phyloP scores from a whole-genome alignment of 2,797 vertebrate species.

The Thaleichthys pacificus region DNA sequence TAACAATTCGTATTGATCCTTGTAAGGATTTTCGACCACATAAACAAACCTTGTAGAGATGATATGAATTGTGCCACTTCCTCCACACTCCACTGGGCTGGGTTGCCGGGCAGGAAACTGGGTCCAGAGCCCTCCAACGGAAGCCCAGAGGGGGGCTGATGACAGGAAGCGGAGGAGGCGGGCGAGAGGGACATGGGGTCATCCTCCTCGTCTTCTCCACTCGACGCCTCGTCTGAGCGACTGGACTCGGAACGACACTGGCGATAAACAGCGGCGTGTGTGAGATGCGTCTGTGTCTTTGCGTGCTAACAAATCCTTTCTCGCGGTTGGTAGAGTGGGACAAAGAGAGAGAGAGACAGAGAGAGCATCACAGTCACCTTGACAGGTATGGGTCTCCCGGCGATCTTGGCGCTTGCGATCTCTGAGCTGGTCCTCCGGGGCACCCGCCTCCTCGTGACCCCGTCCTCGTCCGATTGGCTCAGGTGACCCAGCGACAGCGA shows the following conservation, averaged over 20 bases:
- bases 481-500: conserved; percentile 31
- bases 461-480: conserved; percentile 75
- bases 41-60: conserved; percentile 86
- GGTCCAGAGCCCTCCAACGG: conserved; percentile 72
- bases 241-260: conserved; percentile 90
- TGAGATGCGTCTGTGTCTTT: neutral
- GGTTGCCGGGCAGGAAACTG: conserved; percentile 81
- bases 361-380: conserved; percentile 62
- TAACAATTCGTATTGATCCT: neutral
- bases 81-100: conserved; percentile 92
- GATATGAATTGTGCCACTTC: conserved; percentile 96
- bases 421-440: conserved; percentile 89
- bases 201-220: conserved; percentile 86
- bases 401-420: conserved; percentile 88
- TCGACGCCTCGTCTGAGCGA: conserved; percentile 92
- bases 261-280: neutral
- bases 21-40: neutral
- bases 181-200: conserved; percentile 83
- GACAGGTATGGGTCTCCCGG: conserved; percentile 82
- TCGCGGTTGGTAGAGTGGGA: neutral
- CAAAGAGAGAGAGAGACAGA: too few relatives aligned
- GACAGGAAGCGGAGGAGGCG: conserved; percentile 83
- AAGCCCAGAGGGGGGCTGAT: conserved; percentile 77
- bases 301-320: neutral
- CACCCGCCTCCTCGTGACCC: conserved; percentile 80